Evolutionary conservation across 1,140 invertebrate species (phyloP).

Genomic region (Portunus trituberculatus): DNA sequence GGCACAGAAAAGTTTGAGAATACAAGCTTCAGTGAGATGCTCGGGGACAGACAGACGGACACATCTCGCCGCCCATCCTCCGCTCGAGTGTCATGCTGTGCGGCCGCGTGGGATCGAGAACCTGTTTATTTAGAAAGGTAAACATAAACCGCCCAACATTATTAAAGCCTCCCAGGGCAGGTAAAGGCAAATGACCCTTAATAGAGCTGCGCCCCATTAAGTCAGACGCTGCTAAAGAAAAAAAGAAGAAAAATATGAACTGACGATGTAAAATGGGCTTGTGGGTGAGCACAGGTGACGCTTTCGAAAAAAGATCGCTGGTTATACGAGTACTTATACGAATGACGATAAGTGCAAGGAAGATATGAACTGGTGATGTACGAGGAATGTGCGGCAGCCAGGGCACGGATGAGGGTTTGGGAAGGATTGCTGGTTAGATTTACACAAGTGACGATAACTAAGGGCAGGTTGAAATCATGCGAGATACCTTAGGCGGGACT

Average conservation of each 20-base stretch:
- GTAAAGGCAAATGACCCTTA: constrained; percentile 22
- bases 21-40: background rate
- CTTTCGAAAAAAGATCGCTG: background rate
- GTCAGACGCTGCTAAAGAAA: background rate
- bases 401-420: too few relatives aligned
- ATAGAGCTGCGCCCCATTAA: background rate
- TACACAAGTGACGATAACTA: too few relatives aligned
- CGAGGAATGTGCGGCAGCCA: too few relatives aligned
- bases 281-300: background rate
- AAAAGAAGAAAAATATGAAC: background rate
- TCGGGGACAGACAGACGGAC: background rate
- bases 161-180: background rate
- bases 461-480: background rate
- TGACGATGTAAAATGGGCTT: background rate
- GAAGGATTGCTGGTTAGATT: too few relatives aligned
- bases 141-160: background rate
- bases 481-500: too few relatives aligned
- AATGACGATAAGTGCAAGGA: background rate
- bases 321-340: background rate
- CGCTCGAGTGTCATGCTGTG: background rate
- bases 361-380: too few relatives aligned
- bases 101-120: constrained; percentile 5
- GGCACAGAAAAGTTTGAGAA: too few relatives aligned
- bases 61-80: background rate
- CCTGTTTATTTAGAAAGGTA: constrained; percentile 23